Percentiles rank a stretch among this genome's conserved stretches.
Evolutionary conservation across 2,113 vertebrate species (phyloP).

Genomic region (Ptychochromis oligacanthus): DNA sequence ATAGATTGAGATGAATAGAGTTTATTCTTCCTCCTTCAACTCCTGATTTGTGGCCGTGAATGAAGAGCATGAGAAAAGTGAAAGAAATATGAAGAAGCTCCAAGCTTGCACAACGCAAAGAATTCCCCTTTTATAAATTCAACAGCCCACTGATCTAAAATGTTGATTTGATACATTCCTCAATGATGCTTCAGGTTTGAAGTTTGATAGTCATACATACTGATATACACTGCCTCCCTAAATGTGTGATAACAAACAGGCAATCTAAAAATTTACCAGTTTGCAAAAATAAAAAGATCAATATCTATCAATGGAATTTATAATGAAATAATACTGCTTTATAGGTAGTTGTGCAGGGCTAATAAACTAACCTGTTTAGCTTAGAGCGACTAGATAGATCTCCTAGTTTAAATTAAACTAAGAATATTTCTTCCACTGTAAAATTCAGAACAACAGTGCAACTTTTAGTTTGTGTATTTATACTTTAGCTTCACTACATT

Average conservation of each 20-base stretch:
- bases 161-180: not conserved
- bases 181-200: not conserved
- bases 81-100: constrained; percentile 34
- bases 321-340: not conserved
- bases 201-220: not conserved
- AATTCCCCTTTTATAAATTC: not conserved
- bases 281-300: not conserved
- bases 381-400: too few relatives aligned
- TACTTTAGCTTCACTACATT: too few relatives aligned
- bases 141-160: not conserved
- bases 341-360: too few relatives aligned
- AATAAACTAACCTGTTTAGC: too few relatives aligned
- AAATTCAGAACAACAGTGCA: too few relatives aligned
- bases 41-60: constrained; percentile 57
- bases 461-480: too few relatives aligned
- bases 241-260: too few relatives aligned
- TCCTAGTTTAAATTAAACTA: too few relatives aligned
- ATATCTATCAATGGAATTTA: not conserved
- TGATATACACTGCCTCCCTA: not conserved
- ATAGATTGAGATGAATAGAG: constrained; percentile 72
- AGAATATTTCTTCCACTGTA: too few relatives aligned
- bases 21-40: constrained; percentile 75
- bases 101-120: not conserved
- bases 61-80: constrained; percentile 60
- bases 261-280: not conserved